Base-by-base conservation (phyloP, 2,113 vertebrate genomes). In the Nesogale talazaci region DNA sequence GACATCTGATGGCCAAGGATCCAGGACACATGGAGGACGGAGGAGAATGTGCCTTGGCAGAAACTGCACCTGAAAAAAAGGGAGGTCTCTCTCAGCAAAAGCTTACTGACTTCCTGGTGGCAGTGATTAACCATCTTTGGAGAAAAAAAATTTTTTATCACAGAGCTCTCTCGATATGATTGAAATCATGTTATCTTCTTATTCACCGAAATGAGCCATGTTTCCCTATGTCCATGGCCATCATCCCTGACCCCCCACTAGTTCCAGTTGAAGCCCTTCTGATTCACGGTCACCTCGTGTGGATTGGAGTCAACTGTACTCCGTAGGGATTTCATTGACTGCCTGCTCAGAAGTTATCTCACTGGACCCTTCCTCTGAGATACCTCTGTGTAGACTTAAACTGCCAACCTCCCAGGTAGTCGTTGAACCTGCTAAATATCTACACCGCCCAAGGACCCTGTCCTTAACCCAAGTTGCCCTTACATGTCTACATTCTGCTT, bases 1-100 rank as follows among this genome's bases (percentile, higher is more conserved):
- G 52, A 76, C 22, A 63, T 87, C 85, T 65, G 34, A 72, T 29
- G 29, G 57, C 52, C 52, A 23, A 77, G 38, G 40, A 82, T 70
- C 42, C 69, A 91, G 63, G 76, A 94, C 84, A 46, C 3, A 2
- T 19, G 52, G 67, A 85, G 65, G 65, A 83, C 88, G 20, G 80
- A 89, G 94, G 87, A 93, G 52, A 93, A 88, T 46, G 85, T 88
- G 91, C 88, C 93, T 95, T 89, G 93, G 94, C 70, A 83, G 83
- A 84, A n/a, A 85, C 8, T 79, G 65, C 87, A 65, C 82, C 34
- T 56, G 82, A 89, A 81, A 52, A n/a, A 91, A 76, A 94, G 23
- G 79, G 27, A 83, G 61, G 6, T 31, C n/a, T 93, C 86, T 94
- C 86, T 46, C 46, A 86, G 57, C 20, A 52, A 52, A 52, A 52